Percentiles rank a stretch among this genome's conserved stretches.
Conservation (phyloP, 2,888 invertebrate species). For the Ischnura elegans region DNA sequence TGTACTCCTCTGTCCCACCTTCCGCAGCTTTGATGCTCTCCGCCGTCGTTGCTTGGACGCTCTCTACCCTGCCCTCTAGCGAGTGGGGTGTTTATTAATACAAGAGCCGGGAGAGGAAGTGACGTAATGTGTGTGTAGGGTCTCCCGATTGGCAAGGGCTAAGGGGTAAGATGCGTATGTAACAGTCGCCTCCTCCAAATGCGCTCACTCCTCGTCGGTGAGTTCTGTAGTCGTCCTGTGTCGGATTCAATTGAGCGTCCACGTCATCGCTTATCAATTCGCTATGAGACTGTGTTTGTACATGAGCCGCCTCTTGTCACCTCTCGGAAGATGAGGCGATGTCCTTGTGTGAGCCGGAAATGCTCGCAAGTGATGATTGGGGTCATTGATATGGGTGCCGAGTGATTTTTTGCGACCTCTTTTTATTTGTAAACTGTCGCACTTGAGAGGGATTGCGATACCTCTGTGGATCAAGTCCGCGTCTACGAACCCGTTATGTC, state of each 20-base stretch:
- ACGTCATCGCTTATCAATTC: constrained; percentile 21
- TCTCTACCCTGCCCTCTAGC: neutral
- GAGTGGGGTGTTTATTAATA: constrained; percentile 31
- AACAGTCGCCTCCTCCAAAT: neutral
- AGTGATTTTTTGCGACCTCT: neutral
- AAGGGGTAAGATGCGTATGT: neutral
- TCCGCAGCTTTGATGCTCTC: constrained; percentile 12
- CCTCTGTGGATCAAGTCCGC: no score
- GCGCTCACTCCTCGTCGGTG: neutral
- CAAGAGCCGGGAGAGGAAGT: constrained; percentile 3
- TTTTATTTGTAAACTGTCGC: no score
- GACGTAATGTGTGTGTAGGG: neutral
- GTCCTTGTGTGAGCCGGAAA: neutral
- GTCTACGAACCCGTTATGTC: no score
- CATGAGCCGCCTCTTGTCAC: neutral
- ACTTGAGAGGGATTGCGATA: no score
- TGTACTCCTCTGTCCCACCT: neutral
- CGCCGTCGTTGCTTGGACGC: neutral
- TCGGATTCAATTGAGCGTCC: constrained; percentile 1
- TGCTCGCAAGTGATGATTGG: neutral
- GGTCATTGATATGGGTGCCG: neutral
- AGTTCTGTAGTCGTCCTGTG: neutral
- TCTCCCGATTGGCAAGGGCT: neutral
- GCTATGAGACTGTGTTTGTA: neutral
- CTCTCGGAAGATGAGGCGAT: neutral